A percentile compares a stretch with the other conserved stretches of the same genome.
phyloP scores from a whole-genome alignment of 2,797 vertebrate genomes.

The Gobionotothen gibberifrons region DNA sequence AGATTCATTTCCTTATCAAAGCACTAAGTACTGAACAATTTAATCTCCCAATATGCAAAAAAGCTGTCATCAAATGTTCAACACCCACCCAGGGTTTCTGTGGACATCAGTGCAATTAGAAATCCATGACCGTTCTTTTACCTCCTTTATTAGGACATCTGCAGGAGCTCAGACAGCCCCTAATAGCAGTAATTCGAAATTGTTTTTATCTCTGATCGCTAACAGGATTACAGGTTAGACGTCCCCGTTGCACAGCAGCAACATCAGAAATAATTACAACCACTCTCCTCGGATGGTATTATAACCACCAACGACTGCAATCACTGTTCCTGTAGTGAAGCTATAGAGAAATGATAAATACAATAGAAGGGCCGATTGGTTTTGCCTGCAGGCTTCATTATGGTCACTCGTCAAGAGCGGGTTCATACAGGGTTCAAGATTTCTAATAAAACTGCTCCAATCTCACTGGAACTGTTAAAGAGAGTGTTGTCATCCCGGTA shows the following conservation, averaged over 20 bases:
- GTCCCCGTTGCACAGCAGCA: conserved; percentile 6
- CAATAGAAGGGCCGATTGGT: conserved; percentile 24
- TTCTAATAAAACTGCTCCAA: conserved; percentile 30
- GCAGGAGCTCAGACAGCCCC: conserved; percentile 30
- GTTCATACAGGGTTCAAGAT: conserved; percentile 32
- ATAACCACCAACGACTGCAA: conserved; percentile 16
- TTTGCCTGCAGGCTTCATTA: conserved; percentile 33
- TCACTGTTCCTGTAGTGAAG: conserved; percentile 20
- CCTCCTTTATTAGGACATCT: conserved; percentile 41
- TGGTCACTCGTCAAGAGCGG: conserved; percentile 15
- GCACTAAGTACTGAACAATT: conserved; percentile 6
- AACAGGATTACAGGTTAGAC: conserved; percentile 49
- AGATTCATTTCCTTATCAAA: background rate
- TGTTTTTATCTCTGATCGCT: conserved; percentile 38
- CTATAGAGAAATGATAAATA: conserved; percentile 46
- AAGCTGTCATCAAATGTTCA: conserved; percentile 8
- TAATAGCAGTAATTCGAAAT: conserved; percentile 36
- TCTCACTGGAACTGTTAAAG: background rate
- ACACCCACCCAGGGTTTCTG: conserved; percentile 3
- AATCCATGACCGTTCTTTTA: conserved; percentile 21
- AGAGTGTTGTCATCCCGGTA: conserved; percentile 6
- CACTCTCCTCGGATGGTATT: conserved; percentile 27
- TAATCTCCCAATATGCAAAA: background rate
- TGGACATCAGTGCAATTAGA: conserved; percentile 21
- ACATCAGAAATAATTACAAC: conserved; percentile 42